Conservation (phyloP, 2,113 vertebrate genomes). For the Rhadina sibilatrix region DNA sequence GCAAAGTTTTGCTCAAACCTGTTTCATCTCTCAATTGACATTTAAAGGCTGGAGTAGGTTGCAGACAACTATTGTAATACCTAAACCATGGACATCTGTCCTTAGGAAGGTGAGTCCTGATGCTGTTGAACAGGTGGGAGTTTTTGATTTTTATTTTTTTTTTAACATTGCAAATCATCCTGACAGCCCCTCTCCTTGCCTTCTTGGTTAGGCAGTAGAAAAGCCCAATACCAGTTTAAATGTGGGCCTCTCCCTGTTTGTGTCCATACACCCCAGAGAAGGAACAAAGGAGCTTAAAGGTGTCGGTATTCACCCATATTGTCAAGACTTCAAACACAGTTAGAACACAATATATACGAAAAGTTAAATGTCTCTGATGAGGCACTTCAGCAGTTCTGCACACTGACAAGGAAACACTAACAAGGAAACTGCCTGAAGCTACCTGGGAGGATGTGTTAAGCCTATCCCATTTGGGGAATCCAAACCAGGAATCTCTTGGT, state of each 20-base stretch:
- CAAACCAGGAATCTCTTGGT: neutral
- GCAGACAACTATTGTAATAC: neutral
- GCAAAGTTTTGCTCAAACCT: neutral
- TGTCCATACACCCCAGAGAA: neutral
- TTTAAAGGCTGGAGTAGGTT: neutral
- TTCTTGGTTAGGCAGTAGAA: neutral
- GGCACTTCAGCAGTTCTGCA: neutral
- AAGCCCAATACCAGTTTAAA: neutral
- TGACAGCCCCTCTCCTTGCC: neutral
- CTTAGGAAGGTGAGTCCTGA: neutral
- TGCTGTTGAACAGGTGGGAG: neutral
- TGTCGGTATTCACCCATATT: neutral
- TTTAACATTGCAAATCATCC: neutral
- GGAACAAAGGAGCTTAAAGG: neutral
- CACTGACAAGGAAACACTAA: neutral
- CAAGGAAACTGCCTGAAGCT: neutral
- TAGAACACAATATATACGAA: neutral
- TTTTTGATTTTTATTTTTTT: neutral
- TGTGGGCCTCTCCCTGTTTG: fast-evolving
- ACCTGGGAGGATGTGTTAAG: neutral
- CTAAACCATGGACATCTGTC: neutral
- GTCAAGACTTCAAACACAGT: neutral
- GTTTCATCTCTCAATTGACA: fast-evolving
- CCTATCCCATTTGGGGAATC: neutral
- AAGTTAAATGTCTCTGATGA: neutral